Evolutionary conservation across 2,888 invertebrate genomes (phyloP).

Genomic region (Rhorus exstirpatorius): DNA sequence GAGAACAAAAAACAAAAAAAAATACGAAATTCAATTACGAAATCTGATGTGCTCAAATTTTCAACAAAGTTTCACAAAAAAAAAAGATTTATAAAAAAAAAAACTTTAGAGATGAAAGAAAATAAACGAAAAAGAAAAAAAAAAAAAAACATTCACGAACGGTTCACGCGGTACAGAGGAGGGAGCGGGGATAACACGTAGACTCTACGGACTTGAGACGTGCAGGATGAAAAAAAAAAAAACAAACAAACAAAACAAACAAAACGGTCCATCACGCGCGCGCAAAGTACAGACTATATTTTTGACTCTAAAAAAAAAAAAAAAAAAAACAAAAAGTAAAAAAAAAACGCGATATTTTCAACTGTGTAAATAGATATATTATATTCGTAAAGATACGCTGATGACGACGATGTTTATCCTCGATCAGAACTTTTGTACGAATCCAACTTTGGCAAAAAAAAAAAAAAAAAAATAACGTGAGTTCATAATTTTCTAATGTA

Average conservation of each 20-base stretch:
- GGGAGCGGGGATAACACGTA: constrained; percentile 63
- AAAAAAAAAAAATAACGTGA: constrained; percentile 56
- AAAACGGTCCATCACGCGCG: constrained; percentile 82
- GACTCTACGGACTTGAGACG: constrained; percentile 75
- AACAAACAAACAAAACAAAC: constrained; percentile 52
- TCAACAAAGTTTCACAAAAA: constrained; percentile 77
- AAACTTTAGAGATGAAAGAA: constrained; percentile 22
- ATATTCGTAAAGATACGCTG: constrained; percentile 82
- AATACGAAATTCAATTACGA: constrained; percentile 82
- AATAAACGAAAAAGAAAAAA: constrained; percentile 20
- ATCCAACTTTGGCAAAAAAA: constrained; percentile 51
- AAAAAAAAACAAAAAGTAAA: constrained; percentile 25
- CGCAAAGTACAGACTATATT: constrained; percentile 85
- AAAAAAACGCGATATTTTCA: constrained; percentile 81
- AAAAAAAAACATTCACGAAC: constrained; percentile 31
- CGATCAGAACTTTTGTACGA: constrained; percentile 80
- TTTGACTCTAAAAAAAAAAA: constrained; percentile 81
- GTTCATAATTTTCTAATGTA: constrained; percentile 67
- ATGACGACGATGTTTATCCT: constrained; percentile 82
- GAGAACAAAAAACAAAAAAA: constrained; percentile 56
- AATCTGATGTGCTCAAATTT: constrained; percentile 84
- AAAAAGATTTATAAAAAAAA: constrained; percentile 22
- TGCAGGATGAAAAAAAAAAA: constrained; percentile 69
- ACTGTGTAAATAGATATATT: constrained; percentile 82
- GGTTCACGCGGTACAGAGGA: not conserved